These are phyloP conservation scores for Nyctibius bracteatus DNA, from an alignment of 2,113 vertebrate species.

Conservation along the genomic window DNA sequence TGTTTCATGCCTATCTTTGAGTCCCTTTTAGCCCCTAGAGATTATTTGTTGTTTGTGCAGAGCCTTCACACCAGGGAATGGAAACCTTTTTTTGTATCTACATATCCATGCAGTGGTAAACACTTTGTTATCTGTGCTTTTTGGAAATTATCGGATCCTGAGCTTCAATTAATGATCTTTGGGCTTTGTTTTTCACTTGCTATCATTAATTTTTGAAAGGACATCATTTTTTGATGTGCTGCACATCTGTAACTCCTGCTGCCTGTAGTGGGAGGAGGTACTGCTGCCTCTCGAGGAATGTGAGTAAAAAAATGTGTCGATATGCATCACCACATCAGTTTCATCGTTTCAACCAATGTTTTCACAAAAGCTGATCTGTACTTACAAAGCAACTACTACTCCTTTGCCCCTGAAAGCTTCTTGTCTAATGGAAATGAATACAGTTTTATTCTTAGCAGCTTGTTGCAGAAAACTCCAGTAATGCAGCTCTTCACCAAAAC, in stretches of 20 bases:
- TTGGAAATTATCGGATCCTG: background rate
- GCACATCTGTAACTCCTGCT: background rate
- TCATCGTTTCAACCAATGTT: background rate
- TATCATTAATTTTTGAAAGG: background rate
- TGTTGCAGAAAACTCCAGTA: background rate
- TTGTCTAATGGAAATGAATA: background rate
- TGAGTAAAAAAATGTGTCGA: background rate
- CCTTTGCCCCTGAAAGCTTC: background rate
- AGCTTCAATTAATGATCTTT: background rate
- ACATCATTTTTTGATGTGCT: background rate
- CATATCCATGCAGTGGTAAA: background rate
- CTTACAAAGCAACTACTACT: background rate
- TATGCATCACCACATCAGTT: background rate
- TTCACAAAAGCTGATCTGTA: background rate
- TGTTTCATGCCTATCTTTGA: background rate
- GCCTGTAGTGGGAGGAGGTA: background rate
- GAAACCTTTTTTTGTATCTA: background rate
- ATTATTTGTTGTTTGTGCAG: background rate
- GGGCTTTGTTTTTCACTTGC: background rate
- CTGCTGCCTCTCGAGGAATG: background rate
- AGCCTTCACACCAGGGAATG: background rate
- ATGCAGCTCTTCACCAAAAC: background rate
- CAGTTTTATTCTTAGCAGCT: conserved; percentile 15
- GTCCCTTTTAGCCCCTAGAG: background rate
- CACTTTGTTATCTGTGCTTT: background rate